Evolutionary conservation across 2,888 invertebrate genomes (phyloP).

Genomic region (Luffia ferchaultella): DNA sequence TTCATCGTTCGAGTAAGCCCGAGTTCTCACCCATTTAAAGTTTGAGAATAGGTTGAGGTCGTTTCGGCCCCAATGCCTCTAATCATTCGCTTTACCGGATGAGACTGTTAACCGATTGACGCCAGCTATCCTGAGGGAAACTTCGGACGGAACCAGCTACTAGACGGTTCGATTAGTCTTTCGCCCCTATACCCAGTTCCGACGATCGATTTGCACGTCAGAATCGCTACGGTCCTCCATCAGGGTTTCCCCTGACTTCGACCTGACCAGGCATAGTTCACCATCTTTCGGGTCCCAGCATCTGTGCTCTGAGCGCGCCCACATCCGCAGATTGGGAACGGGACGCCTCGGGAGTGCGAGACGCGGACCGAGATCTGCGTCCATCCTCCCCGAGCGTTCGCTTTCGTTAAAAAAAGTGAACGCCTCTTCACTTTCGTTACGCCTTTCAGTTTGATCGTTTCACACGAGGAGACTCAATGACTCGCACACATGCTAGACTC

Average conservation of each 20-base stretch:
- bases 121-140: constrained; percentile 79
- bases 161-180: constrained; percentile 80
- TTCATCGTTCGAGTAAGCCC: constrained; percentile 68
- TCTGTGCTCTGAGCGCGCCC: constrained; percentile 70
- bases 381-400: not conserved
- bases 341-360: constrained; percentile 23
- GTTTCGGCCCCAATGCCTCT: constrained; percentile 69
- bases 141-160: constrained; percentile 81
- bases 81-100: constrained; percentile 70
- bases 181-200: constrained; percentile 77
- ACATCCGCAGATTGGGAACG: constrained; percentile 4
- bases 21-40: constrained; percentile 77
- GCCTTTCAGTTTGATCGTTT: constrained; percentile 67
- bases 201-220: constrained; percentile 84
- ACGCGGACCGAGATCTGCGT: not conserved
- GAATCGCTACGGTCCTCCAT: constrained; percentile 78
- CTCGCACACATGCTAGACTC: constrained; percentile 77
- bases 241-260: constrained; percentile 75
- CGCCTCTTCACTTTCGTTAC: constrained; percentile 68
- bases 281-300: constrained; percentile 78
- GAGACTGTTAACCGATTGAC: constrained; percentile 42
- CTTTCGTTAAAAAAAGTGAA: too few species aligned
- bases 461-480: too few species aligned
- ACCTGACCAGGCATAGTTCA: constrained; percentile 77
- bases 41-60: constrained; percentile 75